These are phyloP conservation scores for Meloidogyne hapla DNA, from an alignment of 1,140 invertebrate species.

Conservation along the genomic window DNA sequence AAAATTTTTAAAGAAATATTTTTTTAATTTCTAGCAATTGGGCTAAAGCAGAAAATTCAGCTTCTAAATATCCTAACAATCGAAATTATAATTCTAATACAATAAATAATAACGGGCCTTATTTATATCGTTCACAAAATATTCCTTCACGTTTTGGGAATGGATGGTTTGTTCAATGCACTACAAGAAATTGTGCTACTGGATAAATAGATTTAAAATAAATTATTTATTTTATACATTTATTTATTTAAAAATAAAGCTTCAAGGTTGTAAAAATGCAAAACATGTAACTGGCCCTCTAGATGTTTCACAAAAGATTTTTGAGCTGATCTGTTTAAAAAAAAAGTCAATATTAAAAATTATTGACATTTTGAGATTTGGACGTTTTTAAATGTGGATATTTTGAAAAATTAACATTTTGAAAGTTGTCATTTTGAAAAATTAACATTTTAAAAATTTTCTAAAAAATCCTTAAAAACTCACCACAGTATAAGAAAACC, in stretches of 20 bases:
- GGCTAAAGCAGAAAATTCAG: neutral
- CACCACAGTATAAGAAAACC: constrained; percentile 51
- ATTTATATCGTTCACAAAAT: neutral
- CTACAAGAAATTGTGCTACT: constrained; percentile 1
- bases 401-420: neutral
- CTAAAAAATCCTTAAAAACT: neutral
- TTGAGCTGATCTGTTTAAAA: constrained; percentile 38
- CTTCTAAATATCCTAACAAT: neutral
- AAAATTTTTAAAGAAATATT: neutral
- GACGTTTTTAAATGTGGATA: neutral
- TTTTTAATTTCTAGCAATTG: neutral
- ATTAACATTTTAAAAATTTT: neutral
- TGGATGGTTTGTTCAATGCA: constrained; percentile 5
- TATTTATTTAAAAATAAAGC: neutral
- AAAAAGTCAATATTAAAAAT: no score
- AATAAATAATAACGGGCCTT: neutral
- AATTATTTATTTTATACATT: neutral
- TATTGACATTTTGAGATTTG: neutral
- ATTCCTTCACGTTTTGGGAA: neutral
- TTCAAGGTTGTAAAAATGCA: constrained; percentile 47
- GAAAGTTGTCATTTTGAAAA: neutral
- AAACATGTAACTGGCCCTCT: constrained; percentile 47
- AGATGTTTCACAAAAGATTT: constrained; percentile 53
- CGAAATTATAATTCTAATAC: neutral
- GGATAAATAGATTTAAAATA: neutral